Evolutionary conservation across 30 jellyfish, hydroid and myxozoan genomes (phyloP), one percentile per base, ranked within the genome.

Genomic region (Aurelia aurita): DNA sequence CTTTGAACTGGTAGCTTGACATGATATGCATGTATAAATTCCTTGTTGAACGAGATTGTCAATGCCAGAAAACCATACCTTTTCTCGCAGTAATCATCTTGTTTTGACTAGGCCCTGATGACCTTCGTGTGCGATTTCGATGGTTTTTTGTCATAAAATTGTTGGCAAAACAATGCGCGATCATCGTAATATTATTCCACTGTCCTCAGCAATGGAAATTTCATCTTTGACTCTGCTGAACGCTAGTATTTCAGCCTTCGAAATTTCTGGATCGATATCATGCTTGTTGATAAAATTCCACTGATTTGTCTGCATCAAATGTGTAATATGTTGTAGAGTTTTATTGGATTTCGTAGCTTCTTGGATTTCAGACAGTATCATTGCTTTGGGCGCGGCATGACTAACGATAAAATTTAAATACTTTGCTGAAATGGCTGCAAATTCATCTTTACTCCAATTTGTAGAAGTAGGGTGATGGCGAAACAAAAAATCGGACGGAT

Each of bases 381-480:
- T 47, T 47, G 59, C 59, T 47, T 47, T 47, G 13, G 59, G 59
- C 13, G 16, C 59, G 10, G 59, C 16, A 47, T 47, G 59, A 21
- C n/a, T n/a, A n/a, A n/a, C n/a, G n/a, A n/a, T n/a, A 15, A 58
- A 58, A 32, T 12, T 72, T 72, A 18, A 60, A 45, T 35, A 46
- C 20, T 14, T 72, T 18, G 85, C 79, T 16, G 43, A 35, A 35
- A 28, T 72, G 23, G 23, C 22, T 72, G 28, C 39, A 21, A 72
- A 20, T 21, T 35, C 23, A 19, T 31, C 23, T 44, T 16, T 45
- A 12, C 19, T 19, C n/a, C 12, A 27, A 15, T 72, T 49, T 46
- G 85, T 15, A 8, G 81, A 72, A 12, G 80, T 72, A 16, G 80
- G 43, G 32, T 28, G 60, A 68, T 68, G 67, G 39, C 80, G 80